Percentiles rank a stretch among this genome's conserved stretches.
Evolutionary conservation across 2,113 vertebrate species (phyloP).

Genomic region (Rafetus swinhoei): DNA sequence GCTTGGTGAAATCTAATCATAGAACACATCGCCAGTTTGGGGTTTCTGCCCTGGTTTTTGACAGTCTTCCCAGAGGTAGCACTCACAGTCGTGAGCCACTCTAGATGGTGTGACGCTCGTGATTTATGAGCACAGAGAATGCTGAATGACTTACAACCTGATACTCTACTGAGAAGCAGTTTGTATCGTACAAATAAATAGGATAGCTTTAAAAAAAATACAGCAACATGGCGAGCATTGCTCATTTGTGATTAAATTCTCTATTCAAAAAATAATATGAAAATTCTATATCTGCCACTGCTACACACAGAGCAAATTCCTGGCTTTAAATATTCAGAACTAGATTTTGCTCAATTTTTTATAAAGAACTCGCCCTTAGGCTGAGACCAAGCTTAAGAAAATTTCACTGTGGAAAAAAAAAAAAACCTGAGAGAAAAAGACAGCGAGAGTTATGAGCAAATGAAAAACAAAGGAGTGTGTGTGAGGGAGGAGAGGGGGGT

Average conservation of each 20-base stretch:
- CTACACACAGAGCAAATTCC: not conserved
- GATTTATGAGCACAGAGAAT: not conserved
- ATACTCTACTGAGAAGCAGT: not conserved
- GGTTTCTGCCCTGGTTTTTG: not conserved
- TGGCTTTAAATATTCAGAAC: not conserved
- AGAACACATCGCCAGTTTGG: not conserved
- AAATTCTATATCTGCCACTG: not conserved
- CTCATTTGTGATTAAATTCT: not conserved
- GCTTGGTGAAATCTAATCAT: not conserved
- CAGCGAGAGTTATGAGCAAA: not conserved
- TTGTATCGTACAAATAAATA: not conserved
- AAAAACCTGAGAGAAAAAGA: accelerated
- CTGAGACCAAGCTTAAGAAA: not conserved
- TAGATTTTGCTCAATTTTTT: not conserved
- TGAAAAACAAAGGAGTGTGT: not conserved
- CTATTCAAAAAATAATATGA: not conserved
- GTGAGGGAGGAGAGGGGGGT: not conserved
- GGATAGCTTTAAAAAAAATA: not conserved
- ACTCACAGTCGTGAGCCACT: not conserved
- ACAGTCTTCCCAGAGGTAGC: not conserved
- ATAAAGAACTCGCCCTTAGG: not conserved
- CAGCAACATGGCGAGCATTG: not conserved
- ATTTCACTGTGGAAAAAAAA: not conserved
- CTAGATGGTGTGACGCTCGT: not conserved
- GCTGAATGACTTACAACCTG: accelerated